phyloP scores from a whole-genome alignment of 64 coral and sea anemone species.

The Pachyseris speciosa region DNA sequence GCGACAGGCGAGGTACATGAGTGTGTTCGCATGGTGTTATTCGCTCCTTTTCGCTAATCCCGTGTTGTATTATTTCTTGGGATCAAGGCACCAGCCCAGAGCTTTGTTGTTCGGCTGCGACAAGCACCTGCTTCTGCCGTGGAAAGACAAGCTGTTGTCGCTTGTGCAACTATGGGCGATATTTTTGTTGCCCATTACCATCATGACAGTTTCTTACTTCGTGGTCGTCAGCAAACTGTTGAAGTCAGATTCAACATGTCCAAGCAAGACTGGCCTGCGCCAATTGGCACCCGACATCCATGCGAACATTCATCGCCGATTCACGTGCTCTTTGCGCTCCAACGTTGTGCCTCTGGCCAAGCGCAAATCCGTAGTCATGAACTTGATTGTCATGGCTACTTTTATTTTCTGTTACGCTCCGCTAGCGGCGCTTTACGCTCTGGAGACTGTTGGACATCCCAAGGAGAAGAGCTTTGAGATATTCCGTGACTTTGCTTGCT shows the following conservation, averaged over 20 bases:
- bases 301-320: slow-evolving; percentile 55
- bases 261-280: slow-evolving; percentile 32
- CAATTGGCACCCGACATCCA: slow-evolving; percentile 49
- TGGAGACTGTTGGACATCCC: slow-evolving; percentile 41
- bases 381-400: slow-evolving; percentile 93
- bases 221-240: slow-evolving; percentile 73
- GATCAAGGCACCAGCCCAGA: slow-evolving; percentile 71
- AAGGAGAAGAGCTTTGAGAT: slow-evolving; percentile 44
- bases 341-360: slow-evolving; percentile 94
- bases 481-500: slow-evolving; percentile 74
- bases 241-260: slow-evolving; percentile 21
- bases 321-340: slow-evolving; percentile 69
- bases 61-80: slow-evolving; percentile 86
- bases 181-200: slow-evolving; percentile 76
- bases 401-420: slow-evolving; percentile 96
- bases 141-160: slow-evolving; percentile 85
- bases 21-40: slow-evolving; percentile 93
- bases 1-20: slow-evolving; percentile 94
- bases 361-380: slow-evolving; percentile 93
- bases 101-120: slow-evolving; percentile 71
- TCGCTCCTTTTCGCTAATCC: slow-evolving; percentile 89
- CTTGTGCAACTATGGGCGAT: slow-evolving; percentile 86
- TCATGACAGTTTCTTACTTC: slow-evolving; percentile 77
- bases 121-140: slow-evolving; percentile 26
- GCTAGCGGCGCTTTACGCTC: slow-evolving; percentile 76